These are phyloP conservation scores for Cephus runcator DNA, from an alignment of 2,888 invertebrate genomes.

Conservation along the genomic window DNA sequence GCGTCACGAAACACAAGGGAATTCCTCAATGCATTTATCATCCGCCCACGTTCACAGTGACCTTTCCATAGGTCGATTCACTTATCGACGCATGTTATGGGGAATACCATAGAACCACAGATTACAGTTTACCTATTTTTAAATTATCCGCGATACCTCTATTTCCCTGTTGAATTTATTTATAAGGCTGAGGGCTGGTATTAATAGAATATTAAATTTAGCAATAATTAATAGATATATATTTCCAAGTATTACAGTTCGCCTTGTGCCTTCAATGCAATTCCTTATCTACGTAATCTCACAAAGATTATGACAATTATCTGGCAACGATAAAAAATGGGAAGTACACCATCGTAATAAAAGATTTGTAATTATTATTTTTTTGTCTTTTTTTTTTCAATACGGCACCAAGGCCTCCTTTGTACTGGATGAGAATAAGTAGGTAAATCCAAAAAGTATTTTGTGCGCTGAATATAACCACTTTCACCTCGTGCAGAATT, in stretches of 20 bases:
- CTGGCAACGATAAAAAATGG: not conserved
- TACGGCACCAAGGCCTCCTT: not conserved
- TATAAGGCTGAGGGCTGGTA: too few relatives aligned
- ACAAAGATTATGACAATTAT: not conserved
- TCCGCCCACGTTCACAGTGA: too few relatives aligned
- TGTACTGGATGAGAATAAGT: not conserved
- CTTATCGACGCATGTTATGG: too few relatives aligned
- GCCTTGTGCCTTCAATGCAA: not conserved
- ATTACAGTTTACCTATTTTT: too few relatives aligned
- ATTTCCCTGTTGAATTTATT: too few relatives aligned
- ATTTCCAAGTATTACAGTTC: constrained; percentile 2
- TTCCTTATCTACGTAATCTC: not conserved
- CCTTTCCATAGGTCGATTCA: too few relatives aligned
- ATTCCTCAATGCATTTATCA: too few relatives aligned
- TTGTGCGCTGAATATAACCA: not conserved
- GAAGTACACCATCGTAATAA: not conserved
- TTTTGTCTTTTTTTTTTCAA: not conserved
- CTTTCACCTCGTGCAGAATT: not conserved
- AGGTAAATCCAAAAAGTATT: not conserved
- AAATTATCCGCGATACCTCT: too few relatives aligned
- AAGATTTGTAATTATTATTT: not conserved
- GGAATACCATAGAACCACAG: too few relatives aligned
- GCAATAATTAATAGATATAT: constrained; percentile 1
- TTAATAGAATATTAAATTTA: too few relatives aligned
- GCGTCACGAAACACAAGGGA: too few relatives aligned